Conservation (phyloP, 2,113 vertebrate species). For the Capreolus pygargus region DNA sequence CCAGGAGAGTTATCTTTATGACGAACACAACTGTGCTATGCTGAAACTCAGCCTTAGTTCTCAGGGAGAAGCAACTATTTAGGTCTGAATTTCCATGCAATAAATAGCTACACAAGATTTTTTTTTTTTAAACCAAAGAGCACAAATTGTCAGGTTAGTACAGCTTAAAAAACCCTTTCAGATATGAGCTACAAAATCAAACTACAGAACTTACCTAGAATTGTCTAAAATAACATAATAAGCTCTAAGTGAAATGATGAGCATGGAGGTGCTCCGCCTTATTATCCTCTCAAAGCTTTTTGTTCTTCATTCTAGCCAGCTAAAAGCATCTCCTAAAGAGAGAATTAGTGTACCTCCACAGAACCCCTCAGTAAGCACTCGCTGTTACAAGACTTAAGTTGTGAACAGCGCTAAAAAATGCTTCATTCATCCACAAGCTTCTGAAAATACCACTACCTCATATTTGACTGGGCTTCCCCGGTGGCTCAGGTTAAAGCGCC, state of each 20-base stretch:
- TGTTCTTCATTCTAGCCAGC: neutral
- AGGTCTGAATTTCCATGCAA: neutral
- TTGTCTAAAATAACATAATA: neutral
- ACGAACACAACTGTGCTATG: neutral
- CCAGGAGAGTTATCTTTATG: neutral
- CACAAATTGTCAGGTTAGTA: neutral
- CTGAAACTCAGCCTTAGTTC: neutral
- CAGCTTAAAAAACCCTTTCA: neutral
- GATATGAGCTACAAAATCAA: neutral
- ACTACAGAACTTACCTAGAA: neutral
- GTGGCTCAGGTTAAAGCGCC: too few species aligned
- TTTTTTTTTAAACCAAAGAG: neutral
- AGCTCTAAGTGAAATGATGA: neutral
- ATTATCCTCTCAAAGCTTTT: neutral
- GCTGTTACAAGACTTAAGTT: neutral
- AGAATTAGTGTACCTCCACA: neutral
- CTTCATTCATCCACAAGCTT: neutral
- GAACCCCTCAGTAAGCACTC: neutral
- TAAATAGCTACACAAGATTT: neutral
- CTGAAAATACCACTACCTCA: neutral
- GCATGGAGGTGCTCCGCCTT: neutral
- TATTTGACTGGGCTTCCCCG: neutral
- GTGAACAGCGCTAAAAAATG: conserved; percentile 9
- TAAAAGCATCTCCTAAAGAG: neutral
- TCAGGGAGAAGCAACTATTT: neutral